Percentiles rank a stretch among this genome's conserved stretches.
phyloP scores from a whole-genome alignment of 30 jellyfish, hydroid and myxozoan species.

The Catostylus mosaicus region DNA sequence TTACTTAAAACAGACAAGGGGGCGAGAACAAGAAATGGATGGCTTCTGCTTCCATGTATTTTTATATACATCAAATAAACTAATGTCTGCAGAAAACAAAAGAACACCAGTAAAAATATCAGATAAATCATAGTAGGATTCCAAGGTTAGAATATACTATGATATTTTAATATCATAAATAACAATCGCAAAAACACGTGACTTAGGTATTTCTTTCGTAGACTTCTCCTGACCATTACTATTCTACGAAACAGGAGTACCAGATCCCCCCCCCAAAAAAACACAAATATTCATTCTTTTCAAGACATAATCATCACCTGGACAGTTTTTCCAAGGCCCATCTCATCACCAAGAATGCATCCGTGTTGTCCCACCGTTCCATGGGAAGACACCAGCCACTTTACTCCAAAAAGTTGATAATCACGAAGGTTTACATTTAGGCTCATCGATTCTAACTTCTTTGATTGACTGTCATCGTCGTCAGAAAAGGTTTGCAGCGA shows the following conservation, averaged over 20 bases:
- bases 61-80: slow-evolving; percentile 48
- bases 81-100: too few relatives aligned
- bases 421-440: slow-evolving; percentile 67
- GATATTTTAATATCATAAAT: too few relatives aligned
- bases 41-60: neutral
- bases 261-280: too few relatives aligned
- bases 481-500: neutral
- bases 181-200: too few relatives aligned
- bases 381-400: slow-evolving; percentile 67
- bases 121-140: too few relatives aligned
- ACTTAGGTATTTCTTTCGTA: too few relatives aligned
- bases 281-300: too few relatives aligned
- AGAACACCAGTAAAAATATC: too few relatives aligned
- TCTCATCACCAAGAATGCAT: slow-evolving; percentile 93
- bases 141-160: too few relatives aligned
- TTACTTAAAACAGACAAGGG: slow-evolving; percentile 85
- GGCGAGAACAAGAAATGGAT: slow-evolving; percentile 77
- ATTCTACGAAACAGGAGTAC: too few relatives aligned
- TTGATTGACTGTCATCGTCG: slow-evolving; percentile 1
- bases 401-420: slow-evolving; percentile 82
- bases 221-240: too few relatives aligned
- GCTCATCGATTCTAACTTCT: slow-evolving; percentile 1
- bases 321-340: slow-evolving; percentile 96
- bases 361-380: slow-evolving; percentile 65
- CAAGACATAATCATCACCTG: too few relatives aligned